Base-by-base conservation (phyloP, 2,113 vertebrate species). In the Paradoxurus hermaphroditus region DNA sequence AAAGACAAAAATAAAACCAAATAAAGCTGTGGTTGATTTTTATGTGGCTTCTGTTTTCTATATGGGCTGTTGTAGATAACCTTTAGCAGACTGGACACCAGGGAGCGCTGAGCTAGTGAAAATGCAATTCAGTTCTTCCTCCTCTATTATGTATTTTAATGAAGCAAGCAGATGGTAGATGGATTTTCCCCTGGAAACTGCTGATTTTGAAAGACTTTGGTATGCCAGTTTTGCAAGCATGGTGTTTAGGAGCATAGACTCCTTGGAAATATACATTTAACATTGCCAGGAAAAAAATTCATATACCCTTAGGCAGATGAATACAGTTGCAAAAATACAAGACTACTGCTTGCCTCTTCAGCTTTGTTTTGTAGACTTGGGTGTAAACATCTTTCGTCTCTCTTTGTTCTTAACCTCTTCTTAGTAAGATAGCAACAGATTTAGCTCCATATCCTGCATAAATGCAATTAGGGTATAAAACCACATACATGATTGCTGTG, bases 141-240 rank as follows among this genome's bases (percentile, higher is more conserved):
- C 27, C n/a, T 53, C 23, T 81, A 15, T 92, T 84, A 63, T 59
- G 84, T 90, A 67, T 96, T 96, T 94, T 95, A 97, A 96, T 70
- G 88, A 97, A 95, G 86, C 84, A 79, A 87, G 87, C 94, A 97
- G 95, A 96, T 95, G 90, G 97, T 95, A 70, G 86, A 95, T 92
- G 86, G 96, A 92, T 94, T 84, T 83, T 87, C 27, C 79, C 63
- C 36, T n/a, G 75, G 90, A 97, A 97, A 94, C 63, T 86, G 84
- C 95, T 97, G 96, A 96, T 94, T 95, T 96, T 68, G 73, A 95
- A 94, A 96, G 94, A 93, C 70, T 95, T 56, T 27, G 81, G 73
- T 59, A 77, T 27, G 92, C 87, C 63, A 68, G 59, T 94, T 96
- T 93, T 78, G 84, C 41, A 96, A 90, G n/a, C 41, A 29, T 67